Evolutionary conservation across 1,140 invertebrate genomes (phyloP).

Genomic region (Bombus pyrosoma): DNA sequence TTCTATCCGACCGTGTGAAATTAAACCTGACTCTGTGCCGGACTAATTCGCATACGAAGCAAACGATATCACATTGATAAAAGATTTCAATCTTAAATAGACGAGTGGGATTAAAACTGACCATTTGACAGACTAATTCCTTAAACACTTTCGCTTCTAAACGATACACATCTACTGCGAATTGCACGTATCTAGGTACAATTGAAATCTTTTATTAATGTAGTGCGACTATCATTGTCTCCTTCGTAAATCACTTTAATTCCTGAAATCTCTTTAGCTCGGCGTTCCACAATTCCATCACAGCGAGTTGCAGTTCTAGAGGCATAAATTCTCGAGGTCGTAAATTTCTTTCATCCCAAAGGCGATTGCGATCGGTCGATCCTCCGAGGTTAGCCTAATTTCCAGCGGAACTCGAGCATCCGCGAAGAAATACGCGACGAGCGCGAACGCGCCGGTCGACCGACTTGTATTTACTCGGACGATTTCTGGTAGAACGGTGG

Average conservation of each 20-base stretch:
- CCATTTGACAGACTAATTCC: background rate
- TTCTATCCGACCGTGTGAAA: background rate
- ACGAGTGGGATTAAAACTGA: background rate
- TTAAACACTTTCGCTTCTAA: no score
- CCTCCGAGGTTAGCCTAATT: background rate
- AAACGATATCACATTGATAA: background rate
- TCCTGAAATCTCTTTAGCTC: background rate
- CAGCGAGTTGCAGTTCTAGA: background rate
- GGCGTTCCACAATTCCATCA: no score
- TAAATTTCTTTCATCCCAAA: background rate
- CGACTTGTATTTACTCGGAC: conserved; percentile 45
- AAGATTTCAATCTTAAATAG: background rate
- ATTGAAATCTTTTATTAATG: no score
- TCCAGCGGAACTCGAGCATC: background rate
- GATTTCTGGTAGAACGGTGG: conserved; percentile 35
- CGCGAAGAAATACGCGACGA: conserved; percentile 16
- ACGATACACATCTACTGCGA: no score
- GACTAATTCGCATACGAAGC: background rate
- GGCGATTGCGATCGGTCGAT: background rate
- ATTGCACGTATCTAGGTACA: no score
- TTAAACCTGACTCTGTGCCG: background rate
- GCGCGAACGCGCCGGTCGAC: background rate
- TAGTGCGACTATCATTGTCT: no score
- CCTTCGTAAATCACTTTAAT: no score
- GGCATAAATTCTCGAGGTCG: background rate